phyloP scores from a whole-genome alignment of 1,140 invertebrate genomes.

The Pachypeltis micranthus region DNA sequence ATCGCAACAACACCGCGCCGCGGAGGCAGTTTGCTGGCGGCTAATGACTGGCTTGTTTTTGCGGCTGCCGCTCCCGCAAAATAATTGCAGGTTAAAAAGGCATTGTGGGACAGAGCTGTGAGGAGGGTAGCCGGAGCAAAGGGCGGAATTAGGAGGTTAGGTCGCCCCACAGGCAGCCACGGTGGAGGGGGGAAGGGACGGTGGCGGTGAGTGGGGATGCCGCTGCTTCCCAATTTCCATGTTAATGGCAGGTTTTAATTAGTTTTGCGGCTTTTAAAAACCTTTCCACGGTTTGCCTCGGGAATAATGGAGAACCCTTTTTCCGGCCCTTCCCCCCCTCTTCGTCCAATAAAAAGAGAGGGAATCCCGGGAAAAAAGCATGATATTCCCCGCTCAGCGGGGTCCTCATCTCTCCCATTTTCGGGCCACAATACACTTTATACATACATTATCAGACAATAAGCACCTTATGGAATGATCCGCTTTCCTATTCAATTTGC shows the following conservation, averaged over 20 bases:
- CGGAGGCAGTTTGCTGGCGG: too few species aligned
- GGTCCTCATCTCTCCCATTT: neutral
- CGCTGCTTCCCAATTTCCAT: slow-evolving; percentile 3
- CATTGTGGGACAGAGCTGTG: slow-evolving; percentile 1
- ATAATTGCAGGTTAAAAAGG: slow-evolving; percentile 15
- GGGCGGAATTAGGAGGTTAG: neutral
- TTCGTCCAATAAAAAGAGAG: neutral
- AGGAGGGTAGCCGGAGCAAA: neutral
- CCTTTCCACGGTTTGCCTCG: neutral
- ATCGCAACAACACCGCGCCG: too few species aligned
- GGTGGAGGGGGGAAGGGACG: too few species aligned
- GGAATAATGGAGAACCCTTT: neutral
- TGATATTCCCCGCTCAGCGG: neutral
- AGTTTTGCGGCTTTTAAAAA: slow-evolving; percentile 5
- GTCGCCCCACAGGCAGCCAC: too few species aligned
- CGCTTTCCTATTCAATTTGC: slow-evolving; percentile 1
- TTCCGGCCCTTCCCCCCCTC: neutral
- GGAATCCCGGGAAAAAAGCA: neutral
- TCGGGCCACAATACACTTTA: slow-evolving; percentile 10
- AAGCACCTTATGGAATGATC: slow-evolving; percentile 7
- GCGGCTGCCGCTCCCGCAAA: neutral
- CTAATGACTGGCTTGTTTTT: slow-evolving; percentile 10
- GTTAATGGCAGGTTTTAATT: slow-evolving; percentile 14
- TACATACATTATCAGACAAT: slow-evolving; percentile 12
- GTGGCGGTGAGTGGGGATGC: neutral